Base-by-base conservation (phyloP, 2,797 vertebrate species). In the Arnoldichthys spilopterus region DNA sequence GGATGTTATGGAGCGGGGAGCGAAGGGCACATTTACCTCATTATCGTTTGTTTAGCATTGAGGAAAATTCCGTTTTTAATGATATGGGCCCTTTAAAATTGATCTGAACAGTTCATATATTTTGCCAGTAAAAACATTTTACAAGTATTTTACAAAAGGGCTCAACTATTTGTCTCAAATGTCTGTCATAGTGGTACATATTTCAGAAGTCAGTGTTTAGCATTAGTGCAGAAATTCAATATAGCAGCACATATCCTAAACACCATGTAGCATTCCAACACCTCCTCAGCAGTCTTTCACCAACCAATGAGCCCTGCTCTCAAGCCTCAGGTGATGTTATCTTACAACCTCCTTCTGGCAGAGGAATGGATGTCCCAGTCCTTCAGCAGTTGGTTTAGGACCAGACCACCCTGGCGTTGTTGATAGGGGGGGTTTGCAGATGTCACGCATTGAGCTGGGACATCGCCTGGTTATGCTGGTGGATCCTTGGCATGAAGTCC, bases 331-430 rank as follows among this genome's bases (percentile, higher is more conserved):
- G 47, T 81, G 81, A 85, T 85, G 59, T 79, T 80, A 83, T 85
- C 84, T 85, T 74, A 51, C 30, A 59, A 32, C 32, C 62, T 47
- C 64, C 66, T 47, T 30, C 43, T 59, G 61, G 15, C 11, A 4
- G 74, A 80, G 58, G 76, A 81, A 83, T 79, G 56, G 68, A 76
- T 76, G 47, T 78, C 56, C 51, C 32, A 77, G 72, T 80, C 66
- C 78, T 66, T 34, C 63, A 83, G 62, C 69, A 40, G 47, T 77
- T 76, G 66, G 75, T 79, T n/a, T 76, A 82, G 72, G 74, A 83
- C 67, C 61, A 51, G 79, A 85, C 84, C 84, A 83, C 84, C 84
- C 76, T 69, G 71, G 26, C 34, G 63, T 76, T 82, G 84, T 80
- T 83, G 76, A 80, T 77, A 66, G 79, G 80, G n/a, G 79, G 73